Evolutionary conservation across 1,140 invertebrate species (phyloP).

Genomic region (Drosophila persimilis): DNA sequence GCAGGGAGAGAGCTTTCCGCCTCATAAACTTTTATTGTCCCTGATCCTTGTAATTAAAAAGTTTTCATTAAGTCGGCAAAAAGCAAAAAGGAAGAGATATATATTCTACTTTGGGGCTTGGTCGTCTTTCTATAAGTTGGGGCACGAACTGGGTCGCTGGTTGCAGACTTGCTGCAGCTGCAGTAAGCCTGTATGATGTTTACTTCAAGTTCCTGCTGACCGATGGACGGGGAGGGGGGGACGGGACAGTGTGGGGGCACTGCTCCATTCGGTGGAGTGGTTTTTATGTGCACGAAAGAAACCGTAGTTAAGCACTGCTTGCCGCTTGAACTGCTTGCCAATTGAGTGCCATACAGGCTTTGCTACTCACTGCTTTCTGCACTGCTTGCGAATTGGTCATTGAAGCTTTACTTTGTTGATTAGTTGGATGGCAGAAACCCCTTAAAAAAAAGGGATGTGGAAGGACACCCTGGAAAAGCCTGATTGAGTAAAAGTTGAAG

Average conservation of each 20-base stretch:
- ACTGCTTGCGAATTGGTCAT: too few species aligned
- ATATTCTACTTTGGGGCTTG: constrained; percentile 40
- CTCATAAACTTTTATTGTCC: constrained; percentile 76
- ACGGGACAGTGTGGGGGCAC: too few species aligned
- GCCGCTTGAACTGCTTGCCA: too few species aligned
- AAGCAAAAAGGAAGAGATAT: constrained; percentile 12
- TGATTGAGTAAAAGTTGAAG: constrained; percentile 17
- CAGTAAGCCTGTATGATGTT: constrained; percentile 26
- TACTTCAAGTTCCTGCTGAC: background rate
- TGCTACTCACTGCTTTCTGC: too few species aligned
- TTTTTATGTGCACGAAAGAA: too few species aligned
- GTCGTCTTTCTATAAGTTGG: constrained; percentile 22
- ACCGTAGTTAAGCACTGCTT: too few species aligned
- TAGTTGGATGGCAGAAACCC: too few species aligned
- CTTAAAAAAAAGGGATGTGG: background rate
- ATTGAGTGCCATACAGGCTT: too few species aligned
- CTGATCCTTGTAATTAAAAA: constrained; percentile 77
- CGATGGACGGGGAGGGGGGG: too few species aligned
- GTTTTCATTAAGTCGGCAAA: constrained; percentile 56
- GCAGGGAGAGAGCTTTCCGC: constrained; percentile 44
- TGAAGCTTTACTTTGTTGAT: too few species aligned
- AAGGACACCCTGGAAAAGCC: constrained; percentile 1
- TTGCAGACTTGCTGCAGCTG: constrained; percentile 15
- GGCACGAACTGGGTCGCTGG: constrained; percentile 33
- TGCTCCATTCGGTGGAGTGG: background rate